These are phyloP conservation scores for Teleogryllus occipitalis DNA, from an alignment of 1,140 invertebrate species.

Conservation along the genomic window DNA sequence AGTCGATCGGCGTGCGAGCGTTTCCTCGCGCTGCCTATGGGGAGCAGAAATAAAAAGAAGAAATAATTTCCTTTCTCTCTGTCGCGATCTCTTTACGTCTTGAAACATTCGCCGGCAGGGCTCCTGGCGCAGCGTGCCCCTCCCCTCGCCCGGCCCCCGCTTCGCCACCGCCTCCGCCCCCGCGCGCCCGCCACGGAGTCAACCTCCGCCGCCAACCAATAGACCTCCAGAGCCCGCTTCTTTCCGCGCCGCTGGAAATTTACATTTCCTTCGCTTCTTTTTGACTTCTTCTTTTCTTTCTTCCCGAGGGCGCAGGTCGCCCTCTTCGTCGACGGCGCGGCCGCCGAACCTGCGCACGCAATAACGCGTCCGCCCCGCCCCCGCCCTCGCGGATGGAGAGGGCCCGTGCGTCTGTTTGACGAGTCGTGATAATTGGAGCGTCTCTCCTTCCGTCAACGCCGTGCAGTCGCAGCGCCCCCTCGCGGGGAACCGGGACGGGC, in stretches of 20 bases:
- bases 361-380: not conserved
- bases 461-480: not conserved
- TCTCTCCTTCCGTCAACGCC: constrained; percentile 11
- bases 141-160: too few species aligned
- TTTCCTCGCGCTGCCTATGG: constrained; percentile 13
- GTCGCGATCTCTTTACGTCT: constrained; percentile 21
- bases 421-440: constrained; percentile 32
- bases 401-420: constrained; percentile 29
- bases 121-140: too few species aligned
- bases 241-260: constrained; percentile 43
- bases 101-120: constrained; percentile 18
- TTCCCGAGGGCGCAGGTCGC: constrained; percentile 10
- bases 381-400: constrained; percentile 20
- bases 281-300: constrained; percentile 13
- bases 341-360: constrained; percentile 14
- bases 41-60: constrained; percentile 19
- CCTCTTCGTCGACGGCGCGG: constrained; percentile 20
- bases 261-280: constrained; percentile 38
- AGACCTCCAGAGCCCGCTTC: constrained; percentile 24
- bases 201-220: constrained; percentile 18
- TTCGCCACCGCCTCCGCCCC: constrained; percentile 15
- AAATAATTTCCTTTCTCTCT: constrained; percentile 23
- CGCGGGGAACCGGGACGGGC: not conserved
- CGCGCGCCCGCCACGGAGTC: not conserved
- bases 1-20: not conserved